These are phyloP conservation scores for Agriopis aurantiaria DNA, from an alignment of 2,888 invertebrate species.

Conservation along the genomic window DNA sequence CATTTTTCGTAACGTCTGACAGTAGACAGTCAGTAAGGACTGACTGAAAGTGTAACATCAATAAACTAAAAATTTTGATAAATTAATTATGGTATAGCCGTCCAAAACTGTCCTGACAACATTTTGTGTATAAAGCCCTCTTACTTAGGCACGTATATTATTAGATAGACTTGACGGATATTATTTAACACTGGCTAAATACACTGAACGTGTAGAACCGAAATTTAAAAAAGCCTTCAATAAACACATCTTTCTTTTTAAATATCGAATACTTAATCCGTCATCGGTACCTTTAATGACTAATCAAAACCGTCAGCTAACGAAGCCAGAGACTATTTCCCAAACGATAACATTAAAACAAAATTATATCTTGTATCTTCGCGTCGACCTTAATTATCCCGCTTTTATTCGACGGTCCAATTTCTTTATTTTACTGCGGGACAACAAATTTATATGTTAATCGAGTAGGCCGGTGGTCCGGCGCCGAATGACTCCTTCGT, in stretches of 20 bases:
- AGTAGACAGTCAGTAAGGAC: too few relatives aligned
- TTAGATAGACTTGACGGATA: neutral
- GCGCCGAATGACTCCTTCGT: conserved; percentile 56
- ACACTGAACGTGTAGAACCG: neutral
- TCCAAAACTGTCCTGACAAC: too few relatives aligned
- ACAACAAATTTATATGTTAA: conserved; percentile 85
- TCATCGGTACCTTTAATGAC: conserved; percentile 22
- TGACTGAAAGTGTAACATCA: too few relatives aligned
- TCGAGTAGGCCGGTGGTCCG: conserved; percentile 78
- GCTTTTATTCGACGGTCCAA: conserved; percentile 70
- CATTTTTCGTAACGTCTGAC: too few relatives aligned
- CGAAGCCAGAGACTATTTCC: conserved; percentile 42
- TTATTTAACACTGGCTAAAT: neutral
- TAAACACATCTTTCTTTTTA: conserved; percentile 23
- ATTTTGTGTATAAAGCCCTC: too few relatives aligned
- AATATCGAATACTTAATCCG: conserved; percentile 24
- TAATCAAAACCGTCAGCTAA: conserved; percentile 32
- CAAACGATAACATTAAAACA: conserved; percentile 69
- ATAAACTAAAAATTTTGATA: too few relatives aligned
- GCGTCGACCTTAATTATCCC: conserved; percentile 75
- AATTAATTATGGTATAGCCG: too few relatives aligned
- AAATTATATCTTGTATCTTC: conserved; percentile 72
- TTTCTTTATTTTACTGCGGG: conserved; percentile 84
- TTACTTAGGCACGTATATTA: too few relatives aligned
- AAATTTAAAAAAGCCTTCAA: conserved; percentile 1